Evolutionary conservation across 2,113 vertebrate species (phyloP).

Genomic region (Phyllostomus hastatus): DNA sequence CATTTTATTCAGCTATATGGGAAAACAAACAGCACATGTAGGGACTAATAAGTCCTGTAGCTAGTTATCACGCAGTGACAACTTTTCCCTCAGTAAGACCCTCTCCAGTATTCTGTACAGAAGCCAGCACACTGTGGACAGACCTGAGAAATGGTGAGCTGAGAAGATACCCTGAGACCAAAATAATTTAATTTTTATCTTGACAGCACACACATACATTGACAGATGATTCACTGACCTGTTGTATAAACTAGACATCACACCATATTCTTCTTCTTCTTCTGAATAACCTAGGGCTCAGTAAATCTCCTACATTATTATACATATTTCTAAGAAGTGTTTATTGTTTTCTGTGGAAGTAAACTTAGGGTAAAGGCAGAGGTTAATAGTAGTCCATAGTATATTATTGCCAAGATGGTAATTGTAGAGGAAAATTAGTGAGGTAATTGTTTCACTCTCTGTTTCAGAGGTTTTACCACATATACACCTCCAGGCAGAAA

Average conservation of each 20-base stretch:
- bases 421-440: neutral
- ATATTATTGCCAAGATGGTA: neutral
- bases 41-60: neutral
- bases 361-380: neutral
- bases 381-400: neutral
- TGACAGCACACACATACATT: neutral
- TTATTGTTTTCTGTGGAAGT: neutral
- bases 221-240: neutral
- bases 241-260: neutral
- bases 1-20: neutral
- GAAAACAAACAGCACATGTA: neutral
- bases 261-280: neutral
- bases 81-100: neutral
- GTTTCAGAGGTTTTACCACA: neutral
- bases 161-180: neutral
- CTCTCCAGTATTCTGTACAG: neutral
- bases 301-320: neutral
- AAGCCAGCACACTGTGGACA: neutral
- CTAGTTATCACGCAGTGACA: neutral
- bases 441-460: neutral
- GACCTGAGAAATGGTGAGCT: constrained; percentile 1
- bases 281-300: neutral
- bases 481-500: neutral
- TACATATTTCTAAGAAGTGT: neutral
- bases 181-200: constrained; percentile 48